phyloP scores from a whole-genome alignment of 1,140 invertebrate genomes.

The Limonius californicus region DNA sequence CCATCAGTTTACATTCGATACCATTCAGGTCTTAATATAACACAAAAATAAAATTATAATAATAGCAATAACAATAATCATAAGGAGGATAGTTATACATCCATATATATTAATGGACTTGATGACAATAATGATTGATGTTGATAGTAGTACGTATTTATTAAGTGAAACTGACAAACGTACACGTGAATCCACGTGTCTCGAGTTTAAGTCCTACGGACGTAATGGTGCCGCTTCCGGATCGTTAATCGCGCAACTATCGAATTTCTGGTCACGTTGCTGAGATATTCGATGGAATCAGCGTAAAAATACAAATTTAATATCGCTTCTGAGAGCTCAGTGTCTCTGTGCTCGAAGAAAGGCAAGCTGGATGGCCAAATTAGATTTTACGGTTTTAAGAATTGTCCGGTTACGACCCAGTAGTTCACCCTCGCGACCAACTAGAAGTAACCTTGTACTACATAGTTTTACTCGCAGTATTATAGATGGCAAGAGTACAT shows the following conservation, averaged over 20 bases:
- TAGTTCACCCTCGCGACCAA: neutral
- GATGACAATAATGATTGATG: too few relatives aligned
- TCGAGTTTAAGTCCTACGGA: neutral
- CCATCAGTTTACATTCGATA: too few relatives aligned
- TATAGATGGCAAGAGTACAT: neutral
- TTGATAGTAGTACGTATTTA: too few relatives aligned
- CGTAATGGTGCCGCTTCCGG: conserved; percentile 42
- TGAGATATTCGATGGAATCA: conserved; percentile 45
- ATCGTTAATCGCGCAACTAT: conserved; percentile 44
- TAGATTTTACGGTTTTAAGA: neutral
- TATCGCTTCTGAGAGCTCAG: conserved; percentile 41
- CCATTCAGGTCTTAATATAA: too few relatives aligned
- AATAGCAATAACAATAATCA: too few relatives aligned
- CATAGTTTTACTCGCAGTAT: too few relatives aligned
- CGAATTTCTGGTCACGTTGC: conserved; percentile 43
- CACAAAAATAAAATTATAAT: too few relatives aligned
- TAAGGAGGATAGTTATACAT: too few relatives aligned
- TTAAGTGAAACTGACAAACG: too few relatives aligned
- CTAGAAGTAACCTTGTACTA: too few relatives aligned
- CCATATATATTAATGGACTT: too few relatives aligned
- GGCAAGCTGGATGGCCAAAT: neutral
- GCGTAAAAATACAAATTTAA: conserved; percentile 49
- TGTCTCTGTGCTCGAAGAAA: conserved; percentile 11
- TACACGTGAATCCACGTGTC: too few relatives aligned
- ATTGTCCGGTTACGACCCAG: neutral